Evolutionary conservation across 2,888 invertebrate genomes (phyloP).

Genomic region (Eledona agricola): DNA sequence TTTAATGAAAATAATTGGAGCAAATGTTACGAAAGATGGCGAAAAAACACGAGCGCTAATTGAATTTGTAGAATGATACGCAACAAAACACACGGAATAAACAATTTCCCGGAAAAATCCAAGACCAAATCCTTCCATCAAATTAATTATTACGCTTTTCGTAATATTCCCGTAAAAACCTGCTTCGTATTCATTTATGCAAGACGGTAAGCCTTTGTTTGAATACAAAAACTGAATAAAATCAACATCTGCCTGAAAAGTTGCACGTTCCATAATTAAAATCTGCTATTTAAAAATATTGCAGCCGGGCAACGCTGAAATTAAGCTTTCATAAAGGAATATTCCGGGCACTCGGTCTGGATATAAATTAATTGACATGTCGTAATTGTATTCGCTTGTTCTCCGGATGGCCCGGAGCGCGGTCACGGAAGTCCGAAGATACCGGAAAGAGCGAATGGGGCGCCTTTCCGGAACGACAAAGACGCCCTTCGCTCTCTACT

Average conservation of each 20-base stretch:
- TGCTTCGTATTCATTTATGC: conserved; percentile 30
- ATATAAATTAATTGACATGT: conserved; percentile 34
- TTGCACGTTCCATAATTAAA: conserved; percentile 29
- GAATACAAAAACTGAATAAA: conserved; percentile 30
- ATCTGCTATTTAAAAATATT: conserved; percentile 26
- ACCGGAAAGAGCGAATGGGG: conserved; percentile 30
- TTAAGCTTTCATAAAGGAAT: conserved; percentile 26
- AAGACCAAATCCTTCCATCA: conserved; percentile 24
- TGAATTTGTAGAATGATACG: too few relatives aligned
- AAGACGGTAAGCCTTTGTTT: conserved; percentile 29
- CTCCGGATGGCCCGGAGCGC: conserved; percentile 30
- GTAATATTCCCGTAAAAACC: conserved; percentile 18
- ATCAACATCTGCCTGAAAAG: conserved; percentile 26
- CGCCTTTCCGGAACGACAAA: conserved; percentile 25
- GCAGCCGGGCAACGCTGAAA: conserved; percentile 10
- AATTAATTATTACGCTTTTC: conserved; percentile 27
- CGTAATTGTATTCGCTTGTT: conserved; percentile 30
- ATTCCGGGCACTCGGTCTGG: too few relatives aligned
- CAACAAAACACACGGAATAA: too few relatives aligned
- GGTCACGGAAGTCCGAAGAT: conserved; percentile 31
- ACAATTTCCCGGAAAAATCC: too few relatives aligned
- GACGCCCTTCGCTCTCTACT: conserved; percentile 30
- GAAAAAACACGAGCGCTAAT: too few relatives aligned
- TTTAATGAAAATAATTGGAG: too few relatives aligned
- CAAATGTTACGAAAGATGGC: too few relatives aligned